Evolutionary conservation across 2,888 invertebrate genomes (phyloP), one percentile per base, ranked within the genome.

Genomic region (Cheilosia impressa): DNA sequence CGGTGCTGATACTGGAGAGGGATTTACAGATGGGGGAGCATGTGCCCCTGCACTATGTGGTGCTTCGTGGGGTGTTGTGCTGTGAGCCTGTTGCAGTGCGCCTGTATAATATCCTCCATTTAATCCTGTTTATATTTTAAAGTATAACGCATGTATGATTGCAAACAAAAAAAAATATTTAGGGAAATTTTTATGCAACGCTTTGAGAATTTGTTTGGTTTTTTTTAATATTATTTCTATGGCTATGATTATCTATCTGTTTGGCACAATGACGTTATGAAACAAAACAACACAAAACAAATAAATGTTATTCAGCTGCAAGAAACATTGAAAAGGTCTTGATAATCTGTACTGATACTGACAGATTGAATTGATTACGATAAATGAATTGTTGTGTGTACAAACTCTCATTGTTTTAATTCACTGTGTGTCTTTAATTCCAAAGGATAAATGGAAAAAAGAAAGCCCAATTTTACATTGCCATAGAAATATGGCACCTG

Each of bases 41-140:
- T 89, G 89, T 45, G 90, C 90, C 88, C 91, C 90, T 89, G 90
- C 90, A 89, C 91, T 93, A 91, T 92, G 94, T 90, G 94, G 94
- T 90, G 95, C 96, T 94, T 94, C 96, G 93, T 95, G 95, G 89
- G 95, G 95, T 93, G 97, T 97, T 92, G 97, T 97, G 93, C 96
- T 96, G 94, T 97, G 97, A 90, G 97, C 97, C 93, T 97, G 96
- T 94, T 97, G 97, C 92, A 96, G 93, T 91, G 95, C 94, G 92
- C 95, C 95, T 91, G 94, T 93, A 91, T 95, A 95, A 93, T 95
- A 95, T 92, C 95, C 95, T 91, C 95, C 95, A 92, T 95, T 95
- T 94, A 96, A 94, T 93, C 94, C 95, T 93, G 95, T 91, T 91
- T 91, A 58, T 87, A 78, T 88, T 73, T 88, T 88, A 76, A 82